Percentiles rank a stretch among this genome's conserved stretches.
phyloP scores from a whole-genome alignment of 2,797 vertebrate genomes.

The Varecia variegata region DNA sequence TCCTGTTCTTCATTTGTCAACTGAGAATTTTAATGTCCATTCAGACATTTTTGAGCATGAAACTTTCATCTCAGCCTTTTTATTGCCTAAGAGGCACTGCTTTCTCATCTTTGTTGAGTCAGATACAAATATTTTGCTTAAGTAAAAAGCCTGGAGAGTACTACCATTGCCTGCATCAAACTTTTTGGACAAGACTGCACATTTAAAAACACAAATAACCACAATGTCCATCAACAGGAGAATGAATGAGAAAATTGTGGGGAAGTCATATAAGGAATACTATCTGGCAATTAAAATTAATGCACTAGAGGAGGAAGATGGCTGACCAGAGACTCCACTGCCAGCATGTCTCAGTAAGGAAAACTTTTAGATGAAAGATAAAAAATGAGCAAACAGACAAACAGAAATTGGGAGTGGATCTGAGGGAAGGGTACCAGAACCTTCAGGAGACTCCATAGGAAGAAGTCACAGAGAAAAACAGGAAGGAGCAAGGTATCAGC shows the following conservation, averaged over 20 bases:
- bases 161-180: background rate
- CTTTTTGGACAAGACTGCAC: background rate
- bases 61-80: conserved; percentile 29
- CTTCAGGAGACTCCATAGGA: no score
- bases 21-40: conserved; percentile 9
- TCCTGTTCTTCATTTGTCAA: conserved; percentile 41
- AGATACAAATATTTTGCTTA: conserved; percentile 37
- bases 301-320: background rate
- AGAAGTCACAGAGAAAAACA: no score
- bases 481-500: no score
- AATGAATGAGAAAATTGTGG: conserved; percentile 11
- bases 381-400: no score
- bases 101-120: conserved; percentile 51
- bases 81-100: background rate
- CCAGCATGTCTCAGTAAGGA: no score
- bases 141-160: conserved; percentile 15
- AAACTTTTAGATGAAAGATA: no score
- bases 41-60: background rate
- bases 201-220: conserved; percentile 40
- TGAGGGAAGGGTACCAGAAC: no score
- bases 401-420: no score
- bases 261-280: background rate
- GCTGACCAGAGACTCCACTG: no score
- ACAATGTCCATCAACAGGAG: background rate
- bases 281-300: conserved; percentile 26